A percentile compares a stretch with the other conserved stretches of the same genome.
phyloP scores from a whole-genome alignment of 2,888 invertebrate genomes.

The Pristionchus entomophagus region DNA sequence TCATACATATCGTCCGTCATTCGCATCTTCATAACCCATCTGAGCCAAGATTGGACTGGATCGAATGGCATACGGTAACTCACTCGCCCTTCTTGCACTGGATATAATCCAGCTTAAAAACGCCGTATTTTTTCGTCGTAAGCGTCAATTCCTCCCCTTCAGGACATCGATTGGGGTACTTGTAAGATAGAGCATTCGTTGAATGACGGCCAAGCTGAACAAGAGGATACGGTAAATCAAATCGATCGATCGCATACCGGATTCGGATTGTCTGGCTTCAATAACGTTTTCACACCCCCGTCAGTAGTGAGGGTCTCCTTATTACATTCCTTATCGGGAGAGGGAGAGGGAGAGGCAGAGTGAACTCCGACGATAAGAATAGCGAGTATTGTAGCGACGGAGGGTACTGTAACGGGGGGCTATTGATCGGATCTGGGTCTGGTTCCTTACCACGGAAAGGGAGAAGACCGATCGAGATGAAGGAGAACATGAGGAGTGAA shows the following conservation, averaged over 20 bases:
- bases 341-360: not conserved
- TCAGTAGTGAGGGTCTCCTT: not conserved
- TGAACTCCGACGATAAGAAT: not conserved
- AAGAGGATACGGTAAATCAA: not conserved
- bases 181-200: not conserved
- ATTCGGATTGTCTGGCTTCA: no score
- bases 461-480: not conserved
- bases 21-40: no score
- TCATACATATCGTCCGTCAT: no score
- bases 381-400: not conserved
- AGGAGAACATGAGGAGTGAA: not conserved
- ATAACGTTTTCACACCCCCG: not conserved
- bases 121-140: not conserved
- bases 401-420: not conserved
- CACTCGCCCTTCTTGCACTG: not conserved
- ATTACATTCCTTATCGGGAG: not conserved
- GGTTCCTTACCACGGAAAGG: not conserved
- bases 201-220: no score
- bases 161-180: constrained; percentile 6
- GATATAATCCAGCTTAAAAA: not conserved
- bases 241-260: not conserved
- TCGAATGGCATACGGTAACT: no score
- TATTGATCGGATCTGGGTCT: not conserved
- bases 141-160: not conserved
- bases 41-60: no score